Conservation (phyloP, 1,140 invertebrate genomes). For the Heliconius himera region DNA sequence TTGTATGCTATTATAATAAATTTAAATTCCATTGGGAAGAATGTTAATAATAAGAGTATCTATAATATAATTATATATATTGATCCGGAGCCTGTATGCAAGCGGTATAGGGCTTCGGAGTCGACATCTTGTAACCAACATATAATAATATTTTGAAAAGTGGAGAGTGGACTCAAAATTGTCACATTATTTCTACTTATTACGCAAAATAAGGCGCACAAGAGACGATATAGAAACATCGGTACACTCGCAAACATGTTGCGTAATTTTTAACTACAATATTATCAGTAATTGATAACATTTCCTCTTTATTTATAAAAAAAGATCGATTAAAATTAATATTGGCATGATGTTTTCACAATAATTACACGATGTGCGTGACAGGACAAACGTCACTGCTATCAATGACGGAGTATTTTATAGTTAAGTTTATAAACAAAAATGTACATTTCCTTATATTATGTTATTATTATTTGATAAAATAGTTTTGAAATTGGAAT, state of each 20-base stretch:
- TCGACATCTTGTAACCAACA: too few relatives aligned
- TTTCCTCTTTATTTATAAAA: neutral
- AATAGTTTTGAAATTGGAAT: neutral
- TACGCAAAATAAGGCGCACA: neutral
- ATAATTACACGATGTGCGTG: neutral
- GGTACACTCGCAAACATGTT: neutral
- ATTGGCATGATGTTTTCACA: neutral
- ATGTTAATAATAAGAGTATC: too few relatives aligned
- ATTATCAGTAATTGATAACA: conserved; percentile 8
- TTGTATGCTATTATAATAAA: too few relatives aligned
- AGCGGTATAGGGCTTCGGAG: too few relatives aligned
- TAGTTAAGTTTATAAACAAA: neutral
- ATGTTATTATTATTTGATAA: neutral
- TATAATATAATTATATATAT: too few relatives aligned
- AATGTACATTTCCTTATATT: neutral
- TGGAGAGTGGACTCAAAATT: neutral
- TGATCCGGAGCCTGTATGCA: too few relatives aligned
- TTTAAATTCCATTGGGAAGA: too few relatives aligned
- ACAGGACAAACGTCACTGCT: neutral
- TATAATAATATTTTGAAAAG: too few relatives aligned
- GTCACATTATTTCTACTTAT: neutral
- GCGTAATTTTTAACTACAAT: neutral
- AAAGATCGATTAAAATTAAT: neutral
- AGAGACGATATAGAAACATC: neutral
- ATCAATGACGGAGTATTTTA: neutral